Percentiles rank a stretch among this genome's conserved stretches.
These are phyloP conservation scores for Arenaria interpres DNA, from an alignment of 2,113 vertebrate species.

Conservation along the genomic window DNA sequence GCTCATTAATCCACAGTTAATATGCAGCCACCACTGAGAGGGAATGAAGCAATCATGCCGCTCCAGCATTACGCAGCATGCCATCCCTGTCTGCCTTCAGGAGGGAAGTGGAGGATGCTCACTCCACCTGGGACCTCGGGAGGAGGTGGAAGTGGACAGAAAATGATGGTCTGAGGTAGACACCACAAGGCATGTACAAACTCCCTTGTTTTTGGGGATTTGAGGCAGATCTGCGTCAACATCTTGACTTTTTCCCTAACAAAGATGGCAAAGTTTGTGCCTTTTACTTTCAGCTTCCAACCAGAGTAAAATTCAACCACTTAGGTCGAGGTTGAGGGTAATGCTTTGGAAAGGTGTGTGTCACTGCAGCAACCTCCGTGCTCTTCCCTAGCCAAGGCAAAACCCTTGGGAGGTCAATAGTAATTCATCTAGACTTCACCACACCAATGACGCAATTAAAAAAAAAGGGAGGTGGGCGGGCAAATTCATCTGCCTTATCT, in stretches of 20 bases:
- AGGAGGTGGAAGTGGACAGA: not conserved
- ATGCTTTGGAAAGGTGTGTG: not conserved
- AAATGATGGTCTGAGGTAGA: not conserved
- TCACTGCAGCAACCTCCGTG: not conserved
- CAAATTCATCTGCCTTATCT: not conserved
- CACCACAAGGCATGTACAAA: rapidly evolving
- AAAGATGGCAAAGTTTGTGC: not conserved
- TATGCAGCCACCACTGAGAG: slow-evolving; percentile 12
- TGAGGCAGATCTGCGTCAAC: not conserved
- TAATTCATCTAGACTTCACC: not conserved
- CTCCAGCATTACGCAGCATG: not conserved
- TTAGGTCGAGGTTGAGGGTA: not conserved
- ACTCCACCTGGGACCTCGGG: rapidly evolving
- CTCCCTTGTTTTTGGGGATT: not conserved
- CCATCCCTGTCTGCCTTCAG: rapidly evolving
- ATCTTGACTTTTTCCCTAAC: not conserved
- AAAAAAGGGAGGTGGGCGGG: not conserved
- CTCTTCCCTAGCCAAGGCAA: not conserved
- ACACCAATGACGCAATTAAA: not conserved
- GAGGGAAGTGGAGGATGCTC: not conserved
- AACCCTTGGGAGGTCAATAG: not conserved
- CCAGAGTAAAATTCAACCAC: not conserved
- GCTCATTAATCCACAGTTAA: not conserved
- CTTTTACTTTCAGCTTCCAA: not conserved
- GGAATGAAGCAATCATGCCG: not conserved